Conservation (phyloP, 1,140 invertebrate genomes). For the Achroia grisella region DNA sequence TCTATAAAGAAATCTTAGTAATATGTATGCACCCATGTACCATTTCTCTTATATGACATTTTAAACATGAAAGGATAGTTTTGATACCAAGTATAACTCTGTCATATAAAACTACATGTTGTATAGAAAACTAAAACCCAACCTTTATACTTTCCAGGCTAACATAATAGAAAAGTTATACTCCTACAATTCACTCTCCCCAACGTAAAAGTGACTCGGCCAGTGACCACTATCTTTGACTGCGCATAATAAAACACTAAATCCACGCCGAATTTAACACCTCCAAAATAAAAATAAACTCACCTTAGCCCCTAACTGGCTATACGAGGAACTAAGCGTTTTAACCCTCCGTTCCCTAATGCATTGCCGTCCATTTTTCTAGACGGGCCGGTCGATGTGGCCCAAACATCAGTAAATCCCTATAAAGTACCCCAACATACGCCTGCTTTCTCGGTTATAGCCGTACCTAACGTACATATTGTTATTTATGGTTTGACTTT, state of each 20-base stretch:
- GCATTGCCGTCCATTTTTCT: conserved; percentile 33
- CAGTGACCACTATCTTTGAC: not conserved
- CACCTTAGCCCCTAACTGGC: conserved; percentile 14
- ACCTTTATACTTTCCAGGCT: too few species aligned
- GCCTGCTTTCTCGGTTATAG: conserved; percentile 5
- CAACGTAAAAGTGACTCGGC: not conserved
- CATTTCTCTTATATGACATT: too few species aligned
- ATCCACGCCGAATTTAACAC: conserved; percentile 12
- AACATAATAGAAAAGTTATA: too few species aligned
- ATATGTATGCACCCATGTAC: too few species aligned
- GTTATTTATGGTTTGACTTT: conserved; percentile 3
- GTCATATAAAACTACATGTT: too few species aligned
- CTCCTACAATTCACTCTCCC: not conserved
- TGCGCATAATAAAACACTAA: conserved; percentile 7
- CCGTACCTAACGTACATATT: conserved; percentile 8
- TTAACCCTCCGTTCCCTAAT: conserved; percentile 32
- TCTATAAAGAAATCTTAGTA: too few species aligned
- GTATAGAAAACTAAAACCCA: too few species aligned
- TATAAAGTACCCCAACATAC: conserved; percentile 23
- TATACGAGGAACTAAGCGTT: conserved; percentile 22
- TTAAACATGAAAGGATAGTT: too few species aligned
- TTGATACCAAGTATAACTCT: too few species aligned
- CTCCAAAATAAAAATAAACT: conserved; percentile 25
- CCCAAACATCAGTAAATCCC: conserved; percentile 40
- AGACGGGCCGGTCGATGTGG: conserved; percentile 26